Base-by-base conservation (phyloP, 1,140 invertebrate species). In the Oscheius sp. region DNA sequence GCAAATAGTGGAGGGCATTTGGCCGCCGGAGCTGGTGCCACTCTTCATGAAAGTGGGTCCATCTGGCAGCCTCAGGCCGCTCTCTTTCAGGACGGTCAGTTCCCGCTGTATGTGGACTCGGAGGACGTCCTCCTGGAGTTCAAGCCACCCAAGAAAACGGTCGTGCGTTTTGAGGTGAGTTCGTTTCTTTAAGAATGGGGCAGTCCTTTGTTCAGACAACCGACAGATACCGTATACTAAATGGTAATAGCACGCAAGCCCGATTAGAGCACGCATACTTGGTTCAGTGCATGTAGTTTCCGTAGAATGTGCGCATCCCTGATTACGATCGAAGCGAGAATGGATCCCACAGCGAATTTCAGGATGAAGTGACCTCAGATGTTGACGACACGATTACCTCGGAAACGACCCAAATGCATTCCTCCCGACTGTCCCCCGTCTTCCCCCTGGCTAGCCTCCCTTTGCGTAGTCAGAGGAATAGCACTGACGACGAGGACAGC, bases 1-100 rank as follows among this genome's bases (percentile, higher is more conserved):
- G 61, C 77, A 77, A 72, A 76, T 81, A 35, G 78, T 82, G 34
- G 80, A 82, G 31, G 80, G 80, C 15, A 82, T 82, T 31, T 82
- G 80, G 80, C 80, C 80, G 28, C 80, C 80, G 28, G 80, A 82
- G 52, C 65, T 82, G 31, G 80, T 82, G 2, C 80, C 80, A 20
- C 45, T 82, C 1, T 82, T 82, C 52, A 74, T 82, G 63, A 73
- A 23, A 82, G 1, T 63, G 26, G 7, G 36, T 10, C n/a, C 15
- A 18, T 15, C 20, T 32, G 10, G 10, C n/a, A 32, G 35, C 1
- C 7, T 18, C 20, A 63, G 15, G 13, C 29, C 20, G 29, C 20
- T 59, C 23, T 59, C 15, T 63, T 63, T 64, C 34, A 71, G 69
- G 69, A 71, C 29, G 69, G 69, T 13, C 69, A 71, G 36, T 71